Base-by-base conservation (phyloP, 2,113 vertebrate species). In the Forbesichthys agassizii region DNA sequence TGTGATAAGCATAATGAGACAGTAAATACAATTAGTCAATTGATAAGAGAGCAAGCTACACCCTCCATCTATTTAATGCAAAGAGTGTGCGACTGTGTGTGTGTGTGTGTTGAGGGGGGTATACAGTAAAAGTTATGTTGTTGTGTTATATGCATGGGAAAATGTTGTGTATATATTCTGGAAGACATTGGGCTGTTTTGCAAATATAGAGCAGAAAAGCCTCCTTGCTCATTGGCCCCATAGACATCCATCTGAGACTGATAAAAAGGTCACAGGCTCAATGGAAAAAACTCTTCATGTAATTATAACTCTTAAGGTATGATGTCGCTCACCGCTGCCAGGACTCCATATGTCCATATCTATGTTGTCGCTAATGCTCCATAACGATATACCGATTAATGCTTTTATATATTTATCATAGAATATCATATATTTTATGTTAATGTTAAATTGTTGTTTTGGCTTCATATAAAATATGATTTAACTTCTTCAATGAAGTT, bases 221-320 rank as follows among this genome's bases (percentile, higher is more conserved):
- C 6, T 36, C 51, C 53, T 64, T 67, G 53, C 64, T 79, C 73
- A 18, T 57, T 81, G 86, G 84, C 73, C 81, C 81, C 63, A 80
- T 64, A 77, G 82, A 81, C 69, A 68, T 85, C 68, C 79, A 76
- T 61, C 77, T 81, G 77, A 77, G 77, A 66, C 80, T 33, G 68
- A 79, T 77, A 72, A 89, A 42, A 89, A 90, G 90, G 88, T 89
- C 88, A 88, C 64, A 12, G 67, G 75, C 82, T 70, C 82, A 84
- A 16, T 88, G 88, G 86, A 90, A 91, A 27, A 91, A 85, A 88
- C 80, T 73, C 68, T 27, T 65, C 77, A 71, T 77, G 70, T 90
- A 86, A 88, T 89, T 86, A 81, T 86, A 86, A 82, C 81, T 69
- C 53, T 61, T 84, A 86, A 88, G 85, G 81, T 75, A 88, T 85